Percentiles rank a stretch among this genome's conserved stretches.
These are phyloP conservation scores for Limanda limanda DNA, from an alignment of 2,113 vertebrate genomes.

Conservation along the genomic window DNA sequence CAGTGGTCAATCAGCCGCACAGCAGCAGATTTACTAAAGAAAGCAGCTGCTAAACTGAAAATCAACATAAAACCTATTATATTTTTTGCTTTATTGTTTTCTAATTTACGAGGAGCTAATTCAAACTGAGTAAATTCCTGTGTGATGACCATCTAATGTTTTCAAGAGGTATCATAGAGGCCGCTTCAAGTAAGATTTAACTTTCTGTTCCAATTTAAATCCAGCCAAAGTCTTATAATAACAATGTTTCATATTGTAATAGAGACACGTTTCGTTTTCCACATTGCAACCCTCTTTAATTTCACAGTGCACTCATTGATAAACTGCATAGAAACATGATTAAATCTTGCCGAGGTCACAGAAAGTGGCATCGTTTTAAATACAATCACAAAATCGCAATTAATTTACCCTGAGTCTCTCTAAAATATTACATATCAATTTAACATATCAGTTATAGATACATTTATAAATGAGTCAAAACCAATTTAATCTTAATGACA, in stretches of 20 bases:
- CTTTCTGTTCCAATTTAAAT: slow-evolving; percentile 15
- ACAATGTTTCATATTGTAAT: slow-evolving; percentile 9
- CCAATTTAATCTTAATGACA: neutral
- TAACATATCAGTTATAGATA: neutral
- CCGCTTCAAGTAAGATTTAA: neutral
- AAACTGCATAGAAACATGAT: slow-evolving; percentile 30
- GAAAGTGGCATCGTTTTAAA: slow-evolving; percentile 20
- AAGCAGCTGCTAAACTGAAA: slow-evolving; percentile 1
- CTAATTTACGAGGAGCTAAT: no score
- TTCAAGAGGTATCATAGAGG: neutral
- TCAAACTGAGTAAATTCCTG: neutral
- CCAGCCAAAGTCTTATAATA: neutral
- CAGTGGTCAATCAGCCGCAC: slow-evolving; percentile 57
- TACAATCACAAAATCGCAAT: neutral
- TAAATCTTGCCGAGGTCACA: slow-evolving; percentile 3
- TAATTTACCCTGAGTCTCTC: neutral
- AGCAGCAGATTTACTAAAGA: slow-evolving; percentile 18
- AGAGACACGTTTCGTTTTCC: slow-evolving; percentile 3
- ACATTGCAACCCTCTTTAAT: slow-evolving; percentile 2
- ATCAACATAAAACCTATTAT: slow-evolving; percentile 20
- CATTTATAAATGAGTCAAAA: neutral
- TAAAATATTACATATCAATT: neutral
- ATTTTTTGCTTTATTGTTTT: no score
- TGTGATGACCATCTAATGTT: neutral
- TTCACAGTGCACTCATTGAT: neutral